Evolutionary conservation across 2,888 invertebrate genomes (phyloP), one percentile per base, ranked within the genome.

Genomic region (Zaprionus bogoriensis): DNA sequence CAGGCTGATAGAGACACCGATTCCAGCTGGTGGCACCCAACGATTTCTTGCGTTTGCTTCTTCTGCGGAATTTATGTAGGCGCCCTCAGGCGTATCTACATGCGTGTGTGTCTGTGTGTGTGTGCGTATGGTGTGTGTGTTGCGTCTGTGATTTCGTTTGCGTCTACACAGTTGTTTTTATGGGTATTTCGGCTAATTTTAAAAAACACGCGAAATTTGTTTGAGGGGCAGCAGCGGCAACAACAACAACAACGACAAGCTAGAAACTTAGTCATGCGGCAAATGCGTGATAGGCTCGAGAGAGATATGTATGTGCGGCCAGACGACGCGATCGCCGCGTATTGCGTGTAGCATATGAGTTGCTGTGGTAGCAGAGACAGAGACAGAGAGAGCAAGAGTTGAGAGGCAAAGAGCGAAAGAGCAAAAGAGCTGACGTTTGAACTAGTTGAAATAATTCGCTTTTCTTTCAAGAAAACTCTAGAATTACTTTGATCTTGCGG

Each of bases 231-330:
- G 28, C 23, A 50, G 25, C 25, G 42, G 28, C 23, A 50, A 30
- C 22, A 48, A 42, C n/a, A 61, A 67, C 59, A 52, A 39, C 46
- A 65, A 55, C 55, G 62, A 67, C 45, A 28, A 46, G 36, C 20
- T 32, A 41, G 25, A 20, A 55, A 70, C 58, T 69, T 72, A 83
- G 64, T 76, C 80, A 80, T 70, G 80, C 61, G 70, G 53, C 52
- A 46, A 48, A 62, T 64, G 84, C 80, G 84, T 86, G 87, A 82
- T 86, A 85, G 59, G 73, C 63, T 48, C 72, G 44, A 44, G 54
- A 81, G 23, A 22, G 10, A 12, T 19, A 10, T 30, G 23, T 55
- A 20, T 47, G 41, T 27, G 50, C 28, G 46, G 44, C 45, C 25
- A 23, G 45, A 27, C 52, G n/a, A n/a, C n/a, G n/a, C n/a, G 52